These are phyloP conservation scores for Habroteleia sp. DNA, from an alignment of 2,888 invertebrate genomes.

Conservation along the genomic window DNA sequence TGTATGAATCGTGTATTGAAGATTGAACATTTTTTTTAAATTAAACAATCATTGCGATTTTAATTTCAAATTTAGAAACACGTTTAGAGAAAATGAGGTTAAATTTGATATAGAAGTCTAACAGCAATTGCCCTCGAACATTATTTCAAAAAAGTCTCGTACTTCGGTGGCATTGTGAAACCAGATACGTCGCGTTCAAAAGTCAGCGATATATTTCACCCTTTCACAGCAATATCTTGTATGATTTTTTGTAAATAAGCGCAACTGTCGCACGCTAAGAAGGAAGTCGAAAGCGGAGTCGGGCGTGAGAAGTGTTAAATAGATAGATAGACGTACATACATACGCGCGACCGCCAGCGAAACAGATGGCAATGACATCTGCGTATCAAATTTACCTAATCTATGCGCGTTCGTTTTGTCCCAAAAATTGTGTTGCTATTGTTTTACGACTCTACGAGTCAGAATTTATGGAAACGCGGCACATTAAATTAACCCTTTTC, in stretches of 20 bases:
- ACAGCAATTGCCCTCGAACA: background rate
- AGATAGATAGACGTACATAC: conserved; percentile 36
- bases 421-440: conserved; percentile 18
- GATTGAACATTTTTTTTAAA: no score
- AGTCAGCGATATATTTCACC: conserved; percentile 45
- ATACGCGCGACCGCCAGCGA: conserved; percentile 7
- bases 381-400: conserved; percentile 47
- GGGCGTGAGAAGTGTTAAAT: conserved; percentile 56
- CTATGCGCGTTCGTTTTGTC: conserved; percentile 19
- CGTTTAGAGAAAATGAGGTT: no score
- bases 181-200: conserved; percentile 37
- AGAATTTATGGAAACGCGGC: conserved; percentile 6
- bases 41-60: no score
- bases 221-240: conserved; percentile 50
- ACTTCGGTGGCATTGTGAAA: conserved; percentile 29
- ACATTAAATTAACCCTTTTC: conserved; percentile 15
- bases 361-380: conserved; percentile 56
- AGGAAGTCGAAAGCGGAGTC: conserved; percentile 45
- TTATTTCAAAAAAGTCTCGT: background rate
- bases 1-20: no score
- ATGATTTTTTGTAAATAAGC: conserved; percentile 56
- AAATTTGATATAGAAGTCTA: no score
- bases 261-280: conserved; percentile 58
- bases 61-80: no score
- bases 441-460: conserved; percentile 12